phyloP scores from a whole-genome alignment of 23 tunicate species.

The Clavelina lepadiformis region DNA sequence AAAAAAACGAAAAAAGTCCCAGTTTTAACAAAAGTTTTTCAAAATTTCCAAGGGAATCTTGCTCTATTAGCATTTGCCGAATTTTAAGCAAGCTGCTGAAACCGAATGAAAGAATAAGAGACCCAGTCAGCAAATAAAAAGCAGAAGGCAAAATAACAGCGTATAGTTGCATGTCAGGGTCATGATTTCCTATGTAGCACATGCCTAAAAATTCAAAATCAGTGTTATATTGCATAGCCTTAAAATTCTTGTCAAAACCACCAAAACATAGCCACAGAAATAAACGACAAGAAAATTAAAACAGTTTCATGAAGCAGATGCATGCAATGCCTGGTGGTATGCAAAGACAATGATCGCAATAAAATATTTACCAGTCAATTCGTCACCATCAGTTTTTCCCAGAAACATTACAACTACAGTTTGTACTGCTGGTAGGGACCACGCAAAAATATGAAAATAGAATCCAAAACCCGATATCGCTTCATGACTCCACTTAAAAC shows the following conservation, averaged over 20 bases:
- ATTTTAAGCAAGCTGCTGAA: constrained; percentile 58
- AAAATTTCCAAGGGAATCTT: constrained; percentile 38
- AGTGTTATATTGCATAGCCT: neutral
- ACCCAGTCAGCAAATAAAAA: constrained; percentile 55
- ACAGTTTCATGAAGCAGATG: neutral
- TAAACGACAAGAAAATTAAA: neutral
- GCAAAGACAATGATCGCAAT: no score
- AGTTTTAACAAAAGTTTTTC: constrained; percentile 68
- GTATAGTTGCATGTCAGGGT: constrained; percentile 54
- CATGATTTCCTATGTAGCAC: constrained; percentile 77
- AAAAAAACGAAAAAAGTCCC: constrained; percentile 65
- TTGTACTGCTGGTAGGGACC: constrained; percentile 68
- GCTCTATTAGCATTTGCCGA: constrained; percentile 46
- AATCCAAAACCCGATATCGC: constrained; percentile 64
- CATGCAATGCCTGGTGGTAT: neutral
- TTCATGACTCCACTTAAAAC: constrained; percentile 85
- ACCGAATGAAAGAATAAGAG: constrained; percentile 46
- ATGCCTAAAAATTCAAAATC: constrained; percentile 47
- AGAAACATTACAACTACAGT: constrained; percentile 50
- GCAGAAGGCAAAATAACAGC: constrained; percentile 69
- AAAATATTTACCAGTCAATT: constrained; percentile 93
- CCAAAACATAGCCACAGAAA: no score
- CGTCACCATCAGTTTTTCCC: constrained; percentile 78
- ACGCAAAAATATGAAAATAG: constrained; percentile 70
- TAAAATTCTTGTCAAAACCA: neutral